Evolutionary conservation across 2,888 invertebrate genomes (phyloP).

Genomic region (Thyatira batis): DNA sequence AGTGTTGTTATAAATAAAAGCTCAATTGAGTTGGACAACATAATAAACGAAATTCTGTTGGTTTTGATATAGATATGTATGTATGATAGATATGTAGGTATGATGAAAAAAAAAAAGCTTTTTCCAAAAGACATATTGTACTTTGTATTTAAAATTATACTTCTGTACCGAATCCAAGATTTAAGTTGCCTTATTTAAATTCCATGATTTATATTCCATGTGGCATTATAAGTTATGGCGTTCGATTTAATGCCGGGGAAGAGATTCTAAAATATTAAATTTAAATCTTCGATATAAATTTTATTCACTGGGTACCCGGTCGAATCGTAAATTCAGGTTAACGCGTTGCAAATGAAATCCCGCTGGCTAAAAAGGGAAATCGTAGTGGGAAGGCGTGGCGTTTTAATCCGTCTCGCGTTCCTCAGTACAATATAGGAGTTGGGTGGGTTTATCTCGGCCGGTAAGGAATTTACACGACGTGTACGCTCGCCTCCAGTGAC

Average conservation of each 20-base stretch:
- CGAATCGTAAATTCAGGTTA: slow-evolving; percentile 4
- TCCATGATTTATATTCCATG: background rate
- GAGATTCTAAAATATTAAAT: background rate
- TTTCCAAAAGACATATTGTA: no score
- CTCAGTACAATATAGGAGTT: slow-evolving; percentile 51
- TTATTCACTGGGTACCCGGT: background rate
- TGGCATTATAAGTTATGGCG: background rate
- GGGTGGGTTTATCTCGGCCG: slow-evolving; percentile 67
- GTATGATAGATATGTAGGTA: no score
- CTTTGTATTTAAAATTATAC: background rate
- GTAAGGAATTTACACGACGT: slow-evolving; percentile 74
- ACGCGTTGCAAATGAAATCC: slow-evolving; percentile 4
- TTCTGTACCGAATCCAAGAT: background rate
- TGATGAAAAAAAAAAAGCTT: no score
- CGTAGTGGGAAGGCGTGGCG: slow-evolving; percentile 33
- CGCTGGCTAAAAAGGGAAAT: slow-evolving; percentile 20
- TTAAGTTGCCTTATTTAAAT: background rate
- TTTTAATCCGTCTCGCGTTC: slow-evolving; percentile 49
- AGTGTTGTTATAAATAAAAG: no score
- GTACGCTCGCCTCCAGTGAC: slow-evolving; percentile 69
- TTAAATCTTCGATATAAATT: background rate
- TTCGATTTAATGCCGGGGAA: slow-evolving; percentile 1
- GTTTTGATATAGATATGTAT: no score
- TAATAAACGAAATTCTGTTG: no score
- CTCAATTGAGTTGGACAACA: no score